Base-by-base conservation (phyloP, 2,797 vertebrate species). In the Poecilia gillii region DNA sequence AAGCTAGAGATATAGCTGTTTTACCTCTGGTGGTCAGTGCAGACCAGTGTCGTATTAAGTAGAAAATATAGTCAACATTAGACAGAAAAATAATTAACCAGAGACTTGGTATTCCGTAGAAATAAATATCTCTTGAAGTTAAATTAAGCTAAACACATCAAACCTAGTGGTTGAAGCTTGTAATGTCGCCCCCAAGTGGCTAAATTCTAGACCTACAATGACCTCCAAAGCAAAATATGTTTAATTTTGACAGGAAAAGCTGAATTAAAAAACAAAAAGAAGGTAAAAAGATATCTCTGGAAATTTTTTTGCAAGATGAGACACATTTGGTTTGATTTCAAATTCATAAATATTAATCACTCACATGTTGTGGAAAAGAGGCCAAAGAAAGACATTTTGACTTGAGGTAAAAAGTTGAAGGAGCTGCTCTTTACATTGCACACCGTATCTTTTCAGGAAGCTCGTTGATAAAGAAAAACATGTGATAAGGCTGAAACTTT, bases 141-240 rank as follows among this genome's bases (percentile, higher is more conserved):
- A 39, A 18, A 45, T 41, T 3, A 3, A 8, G 31, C 18, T 43
- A 9, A 53, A 53, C 49, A 53, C 51, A 53, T 23, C 51, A 53
- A 53, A 53, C 51, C 51, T 53, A 53, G 6, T 71, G 16, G n/a
- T 6, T 20, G 3, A 45, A 66, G 28, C 16, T 72, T 72, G 46
- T 47, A 41, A 12, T 72, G 73, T 79, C 81, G 84, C 78, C 73
- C 73, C 66, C 81, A 16, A 36, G 73, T 81, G 78, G 81, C 55
- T 4, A 39, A 18, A 53, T 47, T 12, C 9, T 9, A 14, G 2
- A 20, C 0, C 20, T 53, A n/a, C 43, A 73, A 25, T 16, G 5
- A 53, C 18, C 23, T 53, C 7, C 28, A 41, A 55, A 59, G 25
- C 53, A 59, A 28, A 55, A 41, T 13, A n/a, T 53, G 73, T 59